Percentiles rank a stretch among this genome's conserved stretches.
These are phyloP conservation scores for Montipora sp. DNA, from an alignment of 64 coral and sea anemone species.

Conservation along the genomic window DNA sequence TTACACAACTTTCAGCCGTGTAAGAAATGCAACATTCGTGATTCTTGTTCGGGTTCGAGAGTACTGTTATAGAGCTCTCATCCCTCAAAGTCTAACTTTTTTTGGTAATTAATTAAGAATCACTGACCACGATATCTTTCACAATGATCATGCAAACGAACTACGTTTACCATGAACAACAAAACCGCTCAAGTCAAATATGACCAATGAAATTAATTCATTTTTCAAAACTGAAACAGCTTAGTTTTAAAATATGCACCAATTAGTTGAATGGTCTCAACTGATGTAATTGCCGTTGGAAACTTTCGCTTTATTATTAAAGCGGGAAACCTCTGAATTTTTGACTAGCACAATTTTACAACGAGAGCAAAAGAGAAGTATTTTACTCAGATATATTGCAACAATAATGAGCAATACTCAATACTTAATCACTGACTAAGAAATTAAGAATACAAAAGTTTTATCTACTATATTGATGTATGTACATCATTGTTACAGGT, in stretches of 20 bases:
- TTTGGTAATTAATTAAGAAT: too few species aligned
- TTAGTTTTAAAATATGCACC: background rate
- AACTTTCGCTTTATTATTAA: background rate
- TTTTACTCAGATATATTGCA: background rate
- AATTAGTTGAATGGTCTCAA: background rate
- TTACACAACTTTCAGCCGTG: too few species aligned
- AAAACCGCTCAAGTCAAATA: background rate
- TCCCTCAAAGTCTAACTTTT: too few species aligned
- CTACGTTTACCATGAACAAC: background rate
- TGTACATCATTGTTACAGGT: too few species aligned
- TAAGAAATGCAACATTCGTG: too few species aligned
- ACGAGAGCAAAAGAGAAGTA: background rate
- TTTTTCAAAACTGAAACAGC: background rate
- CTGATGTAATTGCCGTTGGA: background rate
- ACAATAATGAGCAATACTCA: too few species aligned
- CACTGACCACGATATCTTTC: too few species aligned
- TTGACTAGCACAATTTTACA: background rate
- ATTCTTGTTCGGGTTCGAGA: too few species aligned
- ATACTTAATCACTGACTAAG: background rate
- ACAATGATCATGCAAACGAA: too few species aligned
- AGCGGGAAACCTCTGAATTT: background rate
- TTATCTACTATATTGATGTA: background rate
- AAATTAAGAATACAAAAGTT: background rate
- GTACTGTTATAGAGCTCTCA: too few species aligned
- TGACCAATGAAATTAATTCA: constrained; percentile 7